A percentile compares a stretch with the other conserved stretches of the same genome.
These are phyloP conservation scores for Pantherophis vulpinus DNA, from an alignment of 2,797 vertebrate species.

Conservation along the genomic window DNA sequence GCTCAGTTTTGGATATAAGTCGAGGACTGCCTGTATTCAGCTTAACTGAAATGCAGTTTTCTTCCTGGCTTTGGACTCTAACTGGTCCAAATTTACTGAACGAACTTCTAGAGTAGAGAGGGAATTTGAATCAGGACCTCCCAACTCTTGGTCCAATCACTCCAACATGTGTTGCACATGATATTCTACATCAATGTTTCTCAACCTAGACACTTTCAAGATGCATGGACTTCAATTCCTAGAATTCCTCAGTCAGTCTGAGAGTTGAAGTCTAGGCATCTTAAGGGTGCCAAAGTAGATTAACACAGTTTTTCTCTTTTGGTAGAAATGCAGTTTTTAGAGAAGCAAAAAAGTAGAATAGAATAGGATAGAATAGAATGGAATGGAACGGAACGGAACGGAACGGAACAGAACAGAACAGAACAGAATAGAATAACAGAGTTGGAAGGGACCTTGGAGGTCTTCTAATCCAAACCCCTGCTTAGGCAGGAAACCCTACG, in stretches of 20 bases:
- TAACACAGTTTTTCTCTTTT: not conserved
- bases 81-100: not conserved
- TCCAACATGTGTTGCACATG: not conserved
- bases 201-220: not conserved
- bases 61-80: not conserved
- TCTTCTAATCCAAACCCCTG: too few species aligned
- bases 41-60: not conserved
- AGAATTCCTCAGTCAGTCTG: not conserved
- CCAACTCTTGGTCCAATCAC: not conserved
- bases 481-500: too few species aligned
- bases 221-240: not conserved
- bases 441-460: too few species aligned
- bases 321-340: not conserved
- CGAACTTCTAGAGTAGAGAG: too few species aligned
- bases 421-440: too few species aligned
- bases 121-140: not conserved
- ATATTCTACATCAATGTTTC: not conserved
- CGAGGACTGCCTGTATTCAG: not conserved
- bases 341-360: not conserved
- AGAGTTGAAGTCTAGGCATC: not conserved
- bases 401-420: too few species aligned
- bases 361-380: too few species aligned
- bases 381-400: rapidly evolving
- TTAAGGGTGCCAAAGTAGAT: too few species aligned
- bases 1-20: not conserved